These are phyloP conservation scores for Acrocephalus arundinaceus DNA, from an alignment of 2,113 vertebrate species.

Conservation along the genomic window DNA sequence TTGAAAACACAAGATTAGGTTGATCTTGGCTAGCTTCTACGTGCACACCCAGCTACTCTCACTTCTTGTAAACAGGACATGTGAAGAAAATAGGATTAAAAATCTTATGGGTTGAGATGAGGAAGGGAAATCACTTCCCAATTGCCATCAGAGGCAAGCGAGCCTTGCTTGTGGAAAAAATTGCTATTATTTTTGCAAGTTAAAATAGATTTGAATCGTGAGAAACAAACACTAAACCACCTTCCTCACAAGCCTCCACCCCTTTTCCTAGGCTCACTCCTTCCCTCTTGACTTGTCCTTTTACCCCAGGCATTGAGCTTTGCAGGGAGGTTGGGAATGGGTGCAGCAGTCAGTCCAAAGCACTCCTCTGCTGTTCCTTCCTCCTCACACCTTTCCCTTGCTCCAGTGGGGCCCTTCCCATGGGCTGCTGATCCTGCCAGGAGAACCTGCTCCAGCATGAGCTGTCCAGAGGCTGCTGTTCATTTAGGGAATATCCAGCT, in stretches of 20 bases:
- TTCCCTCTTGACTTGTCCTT: rapidly evolving
- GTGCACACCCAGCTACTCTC: background rate
- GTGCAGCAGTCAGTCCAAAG: background rate
- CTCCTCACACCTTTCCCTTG: background rate
- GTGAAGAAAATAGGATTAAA: background rate
- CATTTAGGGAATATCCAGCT: background rate
- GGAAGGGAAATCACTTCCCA: background rate
- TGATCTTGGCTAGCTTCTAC: background rate
- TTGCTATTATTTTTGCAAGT: background rate
- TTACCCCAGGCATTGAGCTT: rapidly evolving
- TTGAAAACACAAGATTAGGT: background rate
- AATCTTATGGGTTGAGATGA: background rate
- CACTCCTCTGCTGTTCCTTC: background rate
- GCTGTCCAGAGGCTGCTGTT: background rate
- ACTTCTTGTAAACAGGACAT: background rate
- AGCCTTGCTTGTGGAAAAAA: background rate
- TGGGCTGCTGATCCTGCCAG: background rate
- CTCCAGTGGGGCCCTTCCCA: too few relatives aligned
- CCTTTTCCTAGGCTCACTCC: background rate
- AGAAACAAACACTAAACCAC: background rate
- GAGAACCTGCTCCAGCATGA: background rate
- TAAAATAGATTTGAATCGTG: background rate
- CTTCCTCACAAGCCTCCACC: background rate
- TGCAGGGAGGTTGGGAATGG: background rate
- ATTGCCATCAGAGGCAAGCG: background rate